Evolutionary conservation across 1,140 invertebrate genomes (phyloP).

Genomic region (Steinernema khuongi): DNA sequence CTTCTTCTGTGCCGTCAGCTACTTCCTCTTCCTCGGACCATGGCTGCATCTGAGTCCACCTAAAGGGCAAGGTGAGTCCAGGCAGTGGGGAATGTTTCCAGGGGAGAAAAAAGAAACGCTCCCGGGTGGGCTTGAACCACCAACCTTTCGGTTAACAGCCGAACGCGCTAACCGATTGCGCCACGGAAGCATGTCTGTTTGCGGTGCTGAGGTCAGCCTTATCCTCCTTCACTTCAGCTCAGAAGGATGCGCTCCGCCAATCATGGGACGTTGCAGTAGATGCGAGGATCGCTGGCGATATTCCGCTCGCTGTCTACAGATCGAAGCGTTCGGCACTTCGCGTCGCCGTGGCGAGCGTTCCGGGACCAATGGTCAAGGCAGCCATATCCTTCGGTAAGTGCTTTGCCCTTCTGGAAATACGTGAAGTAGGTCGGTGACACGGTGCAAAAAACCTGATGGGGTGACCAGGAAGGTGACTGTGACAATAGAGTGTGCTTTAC

Average conservation of each 20-base stretch:
- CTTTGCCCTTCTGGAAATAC: neutral
- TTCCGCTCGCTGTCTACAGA: conserved; percentile 75
- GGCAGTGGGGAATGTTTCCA: no score
- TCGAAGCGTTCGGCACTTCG: conserved; percentile 73
- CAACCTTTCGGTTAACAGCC: conserved; percentile 31
- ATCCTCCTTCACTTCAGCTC: no score
- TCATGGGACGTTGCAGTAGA: neutral
- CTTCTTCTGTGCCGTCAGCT: neutral
- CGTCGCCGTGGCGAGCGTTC: conserved; percentile 74
- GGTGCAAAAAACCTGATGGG: no score
- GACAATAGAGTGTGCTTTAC: no score
- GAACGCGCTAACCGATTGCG: conserved; percentile 30
- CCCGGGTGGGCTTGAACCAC: conserved; percentile 28
- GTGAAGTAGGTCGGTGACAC: no score
- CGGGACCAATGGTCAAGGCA: conserved; percentile 77
- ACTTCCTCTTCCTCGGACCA: neutral
- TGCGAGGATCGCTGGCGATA: conserved; percentile 11
- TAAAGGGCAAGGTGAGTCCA: no score
- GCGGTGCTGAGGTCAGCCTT: no score
- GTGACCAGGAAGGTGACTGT: no score
- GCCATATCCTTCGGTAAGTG: conserved; percentile 75
- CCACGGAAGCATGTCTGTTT: conserved; percentile 21
- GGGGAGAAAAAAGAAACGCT: no score
- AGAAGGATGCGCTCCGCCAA: no score
- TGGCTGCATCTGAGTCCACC: no score